phyloP scores from a whole-genome alignment of 2,797 vertebrate species.

The Agapornis canus region DNA sequence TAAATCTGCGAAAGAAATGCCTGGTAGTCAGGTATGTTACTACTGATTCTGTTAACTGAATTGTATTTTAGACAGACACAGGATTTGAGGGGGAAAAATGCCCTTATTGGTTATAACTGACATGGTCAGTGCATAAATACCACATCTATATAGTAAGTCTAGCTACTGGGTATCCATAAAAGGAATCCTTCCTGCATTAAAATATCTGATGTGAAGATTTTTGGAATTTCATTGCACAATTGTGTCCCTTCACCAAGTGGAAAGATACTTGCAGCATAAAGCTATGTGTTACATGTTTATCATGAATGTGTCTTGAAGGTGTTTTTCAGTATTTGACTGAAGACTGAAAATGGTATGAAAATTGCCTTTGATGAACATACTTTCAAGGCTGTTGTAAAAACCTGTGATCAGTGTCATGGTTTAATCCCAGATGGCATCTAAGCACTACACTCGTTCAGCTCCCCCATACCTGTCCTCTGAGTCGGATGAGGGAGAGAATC shows the following conservation, averaged over 20 bases:
- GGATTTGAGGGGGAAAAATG: not conserved
- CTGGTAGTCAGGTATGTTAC: not conserved
- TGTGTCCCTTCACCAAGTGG: not conserved
- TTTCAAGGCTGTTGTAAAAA: not conserved
- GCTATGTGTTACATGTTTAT: not conserved
- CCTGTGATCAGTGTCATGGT: not conserved
- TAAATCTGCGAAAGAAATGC: not conserved
- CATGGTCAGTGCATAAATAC: not conserved
- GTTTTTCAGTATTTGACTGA: not conserved
- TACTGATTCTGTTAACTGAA: not conserved
- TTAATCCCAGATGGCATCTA: not conserved
- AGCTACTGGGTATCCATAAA: not conserved
- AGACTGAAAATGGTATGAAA: not conserved
- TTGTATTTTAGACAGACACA: not conserved
- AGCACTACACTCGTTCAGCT: not conserved
- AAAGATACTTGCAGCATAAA: not conserved
- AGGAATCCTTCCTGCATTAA: not conserved
- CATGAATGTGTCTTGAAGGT: not conserved
- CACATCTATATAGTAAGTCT: not conserved
- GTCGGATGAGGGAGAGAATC: not conserved
- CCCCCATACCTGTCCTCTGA: not conserved
- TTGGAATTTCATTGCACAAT: not conserved
- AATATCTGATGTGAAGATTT: not conserved
- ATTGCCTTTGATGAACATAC: not conserved
- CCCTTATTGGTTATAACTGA: not conserved